A percentile compares a stretch with the other conserved stretches of the same genome.
Evolutionary conservation across 2,888 invertebrate genomes (phyloP).

Genomic region (Atrina japonica): DNA sequence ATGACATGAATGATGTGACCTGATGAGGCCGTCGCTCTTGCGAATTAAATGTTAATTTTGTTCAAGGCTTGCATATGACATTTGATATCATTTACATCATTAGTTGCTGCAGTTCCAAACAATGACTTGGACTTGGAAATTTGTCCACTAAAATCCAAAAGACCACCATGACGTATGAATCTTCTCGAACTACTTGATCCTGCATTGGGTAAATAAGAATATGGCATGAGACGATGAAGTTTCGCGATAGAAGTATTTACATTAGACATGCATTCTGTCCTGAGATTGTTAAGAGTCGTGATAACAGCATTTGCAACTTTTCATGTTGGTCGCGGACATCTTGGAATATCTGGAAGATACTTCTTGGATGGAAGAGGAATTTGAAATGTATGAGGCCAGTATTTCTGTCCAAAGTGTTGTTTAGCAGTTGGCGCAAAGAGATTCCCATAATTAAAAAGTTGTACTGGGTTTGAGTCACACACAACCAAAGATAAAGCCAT

Average conservation of each 20-base stretch:
- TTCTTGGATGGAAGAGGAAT: constrained; percentile 27
- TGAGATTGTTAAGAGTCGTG: constrained; percentile 3
- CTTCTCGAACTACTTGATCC: neutral
- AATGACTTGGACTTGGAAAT: constrained; percentile 34
- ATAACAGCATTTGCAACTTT: constrained; percentile 2
- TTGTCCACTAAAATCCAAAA: constrained; percentile 39
- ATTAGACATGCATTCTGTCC: constrained; percentile 10
- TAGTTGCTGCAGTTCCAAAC: constrained; percentile 43
- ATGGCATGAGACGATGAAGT: constrained; percentile 14
- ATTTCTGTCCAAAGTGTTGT: constrained; percentile 27
- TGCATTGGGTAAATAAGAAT: constrained; percentile 11
- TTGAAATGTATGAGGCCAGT: constrained; percentile 45
- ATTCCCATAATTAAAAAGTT: constrained; percentile 43
- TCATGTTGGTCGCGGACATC: constrained; percentile 2
- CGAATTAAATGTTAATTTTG: constrained; percentile 3
- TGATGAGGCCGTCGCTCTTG: constrained; percentile 16
- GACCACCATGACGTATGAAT: constrained; percentile 18
- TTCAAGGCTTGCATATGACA: constrained; percentile 28
- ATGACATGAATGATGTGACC: constrained; percentile 10
- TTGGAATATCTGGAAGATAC: neutral
- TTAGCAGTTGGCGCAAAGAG: constrained; percentile 26
- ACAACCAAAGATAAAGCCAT: constrained; percentile 2
- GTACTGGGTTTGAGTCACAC: constrained; percentile 19
- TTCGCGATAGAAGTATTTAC: neutral
- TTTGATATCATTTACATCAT: constrained; percentile 41